phyloP scores from a whole-genome alignment of 1,140 invertebrate genomes.

The Piezodorus guildinii region DNA sequence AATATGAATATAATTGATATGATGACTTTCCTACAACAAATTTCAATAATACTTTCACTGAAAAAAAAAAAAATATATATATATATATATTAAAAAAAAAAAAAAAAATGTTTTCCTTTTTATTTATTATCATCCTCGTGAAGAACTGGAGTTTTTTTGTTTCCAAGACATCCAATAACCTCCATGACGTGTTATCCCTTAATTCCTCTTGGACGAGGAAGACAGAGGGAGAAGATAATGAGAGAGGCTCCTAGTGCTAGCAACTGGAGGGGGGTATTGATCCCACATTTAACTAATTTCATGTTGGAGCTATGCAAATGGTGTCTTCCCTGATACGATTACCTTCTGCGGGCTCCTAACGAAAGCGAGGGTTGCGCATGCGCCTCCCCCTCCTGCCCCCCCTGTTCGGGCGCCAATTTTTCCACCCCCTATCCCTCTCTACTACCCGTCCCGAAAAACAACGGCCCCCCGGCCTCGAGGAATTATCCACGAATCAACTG shows the following conservation, averaged over 20 bases:
- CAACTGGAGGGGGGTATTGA: conserved; percentile 4
- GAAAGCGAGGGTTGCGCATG: background rate
- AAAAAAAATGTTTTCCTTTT: no score
- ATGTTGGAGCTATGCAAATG: conserved; percentile 20
- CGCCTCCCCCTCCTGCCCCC: background rate
- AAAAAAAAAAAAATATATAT: no score
- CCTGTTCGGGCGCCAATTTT: background rate
- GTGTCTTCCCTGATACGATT: conserved; percentile 20
- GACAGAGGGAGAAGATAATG: background rate
- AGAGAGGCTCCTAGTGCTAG: background rate
- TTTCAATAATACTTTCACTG: no score
- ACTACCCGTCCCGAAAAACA: conserved; percentile 8
- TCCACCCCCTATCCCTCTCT: conserved; percentile 1
- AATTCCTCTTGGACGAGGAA: background rate
- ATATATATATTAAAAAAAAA: no score
- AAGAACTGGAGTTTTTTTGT: no score
- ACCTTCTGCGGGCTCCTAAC: conserved; percentile 17
- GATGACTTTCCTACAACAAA: no score
- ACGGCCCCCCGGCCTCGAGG: conserved; percentile 5
- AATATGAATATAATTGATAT: no score
- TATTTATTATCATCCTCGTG: no score
- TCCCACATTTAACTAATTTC: conserved; percentile 20
- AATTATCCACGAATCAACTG: conserved; percentile 8
- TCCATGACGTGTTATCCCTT: no score
- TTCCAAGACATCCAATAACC: no score